Evolutionary conservation across 2,888 invertebrate genomes (phyloP), one percentile per base, ranked within the genome.

Genomic region (Drosophila mimica): DNA sequence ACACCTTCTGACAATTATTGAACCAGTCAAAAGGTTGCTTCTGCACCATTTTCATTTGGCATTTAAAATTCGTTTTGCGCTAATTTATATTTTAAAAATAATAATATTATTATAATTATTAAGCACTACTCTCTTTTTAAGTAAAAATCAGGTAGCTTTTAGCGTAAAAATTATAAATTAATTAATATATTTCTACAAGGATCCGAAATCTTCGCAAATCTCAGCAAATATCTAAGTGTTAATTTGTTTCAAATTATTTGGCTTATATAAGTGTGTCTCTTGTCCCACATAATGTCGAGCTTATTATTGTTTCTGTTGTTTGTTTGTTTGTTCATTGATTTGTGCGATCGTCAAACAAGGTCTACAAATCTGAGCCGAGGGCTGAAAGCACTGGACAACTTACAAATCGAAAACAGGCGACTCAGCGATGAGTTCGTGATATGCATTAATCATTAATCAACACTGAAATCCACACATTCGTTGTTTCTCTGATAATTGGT

Each of bases 351-450:
- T 31, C 46, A 53, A 46, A 46, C 63, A 63, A 63, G 48, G 53
- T 67, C 62, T 53, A 48, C 48, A 46, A 52, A 61, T 43, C 5
- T 7, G 7, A 28, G 40, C 30, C 28, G 30, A n/a, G 53, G 53
- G 31, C 61, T 31, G 8, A 53, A 61, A 15, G 28, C 31, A 25
- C 43, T 46, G 17, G 54, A 40, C 40, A 36, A 46, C 11, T 15
- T 33, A 28, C 60, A 51, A 31, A 30, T 38, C 17, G 60, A 46
- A 58, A 34, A 48, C 30, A 36, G 43, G 25, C 20, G 9, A 31
- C 8, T 65, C 28, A 28, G 40, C 28, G 40, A 46, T 36, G 31
- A 40, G 57, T 69, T 57, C 69, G 67, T 69, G 69, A 43, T 36
- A 33, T 46, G 69, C 57, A 58, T 69, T 58, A 58, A 51, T 57